These are phyloP conservation scores for Drosophila pruinosa DNA, from an alignment of 1,140 invertebrate species.

Conservation along the genomic window DNA sequence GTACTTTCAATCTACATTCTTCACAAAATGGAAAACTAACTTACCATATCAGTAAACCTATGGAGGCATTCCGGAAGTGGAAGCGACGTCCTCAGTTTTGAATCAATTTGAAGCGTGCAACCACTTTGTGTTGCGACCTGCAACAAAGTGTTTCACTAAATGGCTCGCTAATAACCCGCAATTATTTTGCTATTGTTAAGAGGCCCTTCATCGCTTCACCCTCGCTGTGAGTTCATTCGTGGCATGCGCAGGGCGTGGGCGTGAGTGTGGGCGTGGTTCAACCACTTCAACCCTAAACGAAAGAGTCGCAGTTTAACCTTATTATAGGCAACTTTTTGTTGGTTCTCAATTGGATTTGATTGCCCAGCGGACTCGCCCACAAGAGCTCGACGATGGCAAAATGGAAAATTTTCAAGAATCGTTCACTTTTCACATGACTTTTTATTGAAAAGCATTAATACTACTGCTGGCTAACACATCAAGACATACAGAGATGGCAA, in stretches of 20 bases:
- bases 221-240: slow-evolving; percentile 20
- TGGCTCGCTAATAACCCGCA: slow-evolving; percentile 70
- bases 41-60: slow-evolving; percentile 25
- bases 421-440: slow-evolving; percentile 37
- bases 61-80: not conserved
- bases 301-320: slow-evolving; percentile 60
- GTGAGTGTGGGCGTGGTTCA: slow-evolving; percentile 26
- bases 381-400: not conserved
- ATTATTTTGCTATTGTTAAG: slow-evolving; percentile 68
- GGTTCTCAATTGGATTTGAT: slow-evolving; percentile 70
- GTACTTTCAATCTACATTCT: too few relatives aligned
- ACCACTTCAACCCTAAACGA: slow-evolving; percentile 52
- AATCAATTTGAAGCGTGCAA: slow-evolving; percentile 40
- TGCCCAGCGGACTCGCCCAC: slow-evolving; percentile 28
- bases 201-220: slow-evolving; percentile 32
- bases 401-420: not conserved
- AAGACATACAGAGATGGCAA: slow-evolving; percentile 9
- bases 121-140: slow-evolving; percentile 13
- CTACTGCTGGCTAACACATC: slow-evolving; percentile 58
- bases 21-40: not conserved
- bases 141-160: slow-evolving; percentile 54
- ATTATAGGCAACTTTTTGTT: slow-evolving; percentile 65
- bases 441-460: slow-evolving; percentile 63
- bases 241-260: not conserved
- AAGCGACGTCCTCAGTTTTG: slow-evolving; percentile 8